Base-by-base conservation (phyloP, 2,888 invertebrate species). In the Sarcophaga variegata region DNA sequence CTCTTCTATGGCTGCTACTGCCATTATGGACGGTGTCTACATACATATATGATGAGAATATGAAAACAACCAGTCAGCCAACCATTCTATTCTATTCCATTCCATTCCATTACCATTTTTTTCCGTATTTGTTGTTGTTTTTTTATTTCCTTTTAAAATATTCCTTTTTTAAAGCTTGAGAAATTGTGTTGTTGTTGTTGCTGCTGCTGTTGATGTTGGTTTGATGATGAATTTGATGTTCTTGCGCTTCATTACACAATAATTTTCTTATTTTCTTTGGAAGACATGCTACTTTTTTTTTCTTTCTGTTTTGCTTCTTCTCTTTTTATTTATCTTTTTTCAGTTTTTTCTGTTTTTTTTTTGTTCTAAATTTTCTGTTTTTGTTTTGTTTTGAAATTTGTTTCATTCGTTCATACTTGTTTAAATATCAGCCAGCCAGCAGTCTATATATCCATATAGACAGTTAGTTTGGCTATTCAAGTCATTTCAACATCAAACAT, bases 181-280 rank as follows among this genome's bases (percentile, higher is more conserved):
- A 78, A 74, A 78, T 78, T 1, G 78, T 70, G 49, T 63, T 77
- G 80, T 69, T 85, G 82, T 64, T 74, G 82, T 72, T 69, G 49
- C 54, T 77, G 76, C 60, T 85, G 81, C 60, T 75, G 83, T 14
- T 70, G 76, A 20, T 72, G 83, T 78, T 82, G 76, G 54, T 69
- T 83, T 81, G 83, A 63, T 86, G 88, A 85, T 88, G 83, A 85
- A 88, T 86, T 88, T 88, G 85, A 88, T 90, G 89, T 89, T 89
- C 90, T 87, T 89, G 90, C 91, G 91, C 91, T 91, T 91, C 92
- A 92, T 92, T 92, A 90, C 91, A 91, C 91, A 90, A 92, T 92
- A 92, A 92, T 92, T 92, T 92, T 89, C 89, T 88, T 88, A 85
- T 88, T 88, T 89, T 88, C 88, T 69, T 86, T 80, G 74, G 79